Conservation (phyloP, 2,113 vertebrate genomes). For the Gambusia affinis region DNA sequence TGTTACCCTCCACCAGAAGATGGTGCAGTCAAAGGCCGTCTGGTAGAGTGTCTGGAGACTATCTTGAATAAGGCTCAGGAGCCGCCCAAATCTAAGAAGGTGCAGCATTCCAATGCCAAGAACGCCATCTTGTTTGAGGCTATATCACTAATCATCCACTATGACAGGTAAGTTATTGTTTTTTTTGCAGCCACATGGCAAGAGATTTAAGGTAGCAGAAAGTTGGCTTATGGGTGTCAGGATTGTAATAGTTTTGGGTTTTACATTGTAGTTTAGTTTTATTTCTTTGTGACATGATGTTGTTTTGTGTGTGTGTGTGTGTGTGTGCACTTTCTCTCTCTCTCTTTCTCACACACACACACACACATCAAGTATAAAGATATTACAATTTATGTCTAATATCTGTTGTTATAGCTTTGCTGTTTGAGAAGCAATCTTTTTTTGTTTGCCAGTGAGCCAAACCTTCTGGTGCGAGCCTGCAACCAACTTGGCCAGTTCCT, state of each 20-base stretch:
- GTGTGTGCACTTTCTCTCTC: too few relatives aligned
- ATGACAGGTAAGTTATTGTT: slow-evolving; percentile 80
- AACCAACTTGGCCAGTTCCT: slow-evolving; percentile 87
- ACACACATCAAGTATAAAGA: too few relatives aligned
- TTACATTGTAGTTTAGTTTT: too few relatives aligned
- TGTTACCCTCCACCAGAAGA: slow-evolving; percentile 91
- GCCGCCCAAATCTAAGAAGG: slow-evolving; percentile 95
- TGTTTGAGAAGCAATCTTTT: not conserved
- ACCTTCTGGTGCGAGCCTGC: slow-evolving; percentile 84
- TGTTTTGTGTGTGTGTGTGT: too few relatives aligned
- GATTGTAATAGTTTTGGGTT: too few relatives aligned
- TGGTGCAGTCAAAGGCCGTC: slow-evolving; percentile 88
- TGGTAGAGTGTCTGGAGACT: slow-evolving; percentile 92
- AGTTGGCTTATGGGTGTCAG: too few relatives aligned
- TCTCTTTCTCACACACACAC: too few relatives aligned
- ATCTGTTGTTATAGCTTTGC: not conserved
- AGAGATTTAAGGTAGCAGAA: too few relatives aligned
- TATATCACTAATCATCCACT: slow-evolving; percentile 93
- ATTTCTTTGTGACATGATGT: too few relatives aligned
- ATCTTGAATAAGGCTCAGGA: slow-evolving; percentile 95
- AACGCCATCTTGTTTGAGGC: slow-evolving; percentile 93
- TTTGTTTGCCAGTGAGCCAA: slow-evolving; percentile 76
- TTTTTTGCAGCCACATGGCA: too few relatives aligned
- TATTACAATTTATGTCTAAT: too few relatives aligned
- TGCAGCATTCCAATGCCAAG: slow-evolving; percentile 95